phyloP scores from a whole-genome alignment of 1,140 invertebrate genomes.

The Protaetia brevitarsis region DNA sequence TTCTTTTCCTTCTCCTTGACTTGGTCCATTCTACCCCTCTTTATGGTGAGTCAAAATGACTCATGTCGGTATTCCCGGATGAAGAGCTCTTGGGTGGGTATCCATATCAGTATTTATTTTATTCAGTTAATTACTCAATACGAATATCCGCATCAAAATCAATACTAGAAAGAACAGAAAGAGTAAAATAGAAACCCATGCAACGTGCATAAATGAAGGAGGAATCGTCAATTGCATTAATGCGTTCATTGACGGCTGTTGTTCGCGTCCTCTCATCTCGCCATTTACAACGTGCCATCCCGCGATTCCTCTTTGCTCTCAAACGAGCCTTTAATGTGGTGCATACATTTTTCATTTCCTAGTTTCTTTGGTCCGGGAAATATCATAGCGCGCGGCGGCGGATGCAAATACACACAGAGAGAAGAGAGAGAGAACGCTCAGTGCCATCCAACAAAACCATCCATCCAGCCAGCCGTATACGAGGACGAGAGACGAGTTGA shows the following conservation, averaged over 20 bases:
- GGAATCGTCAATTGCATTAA: background rate
- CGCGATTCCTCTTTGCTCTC: slow-evolving; percentile 32
- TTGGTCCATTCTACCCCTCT: too few relatives aligned
- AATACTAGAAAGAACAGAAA: background rate
- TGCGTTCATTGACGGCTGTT: slow-evolving; percentile 3
- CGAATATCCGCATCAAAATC: too few relatives aligned
- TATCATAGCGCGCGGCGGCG: slow-evolving; percentile 26
- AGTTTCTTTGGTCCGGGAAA: slow-evolving; percentile 31
- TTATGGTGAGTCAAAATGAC: too few relatives aligned
- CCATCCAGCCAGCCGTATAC: slow-evolving; percentile 24
- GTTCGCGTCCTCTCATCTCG: slow-evolving; percentile 3
- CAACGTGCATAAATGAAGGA: background rate
- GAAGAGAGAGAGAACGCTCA: background rate
- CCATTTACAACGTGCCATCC: background rate
- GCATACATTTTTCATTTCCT: slow-evolving; percentile 45
- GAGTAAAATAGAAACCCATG: background rate
- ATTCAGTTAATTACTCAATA: too few relatives aligned
- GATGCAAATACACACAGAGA: slow-evolving; percentile 34
- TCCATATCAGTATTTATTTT: too few relatives aligned
- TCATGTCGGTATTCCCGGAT: too few relatives aligned
- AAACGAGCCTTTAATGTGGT: slow-evolving; percentile 40
- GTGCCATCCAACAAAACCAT: background rate
- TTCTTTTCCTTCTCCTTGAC: too few relatives aligned
- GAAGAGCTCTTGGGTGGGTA: too few relatives aligned
- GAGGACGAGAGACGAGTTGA: too few relatives aligned